Base-by-base conservation (phyloP, 2,888 invertebrate species). In the Eremobia ochroleuca region DNA sequence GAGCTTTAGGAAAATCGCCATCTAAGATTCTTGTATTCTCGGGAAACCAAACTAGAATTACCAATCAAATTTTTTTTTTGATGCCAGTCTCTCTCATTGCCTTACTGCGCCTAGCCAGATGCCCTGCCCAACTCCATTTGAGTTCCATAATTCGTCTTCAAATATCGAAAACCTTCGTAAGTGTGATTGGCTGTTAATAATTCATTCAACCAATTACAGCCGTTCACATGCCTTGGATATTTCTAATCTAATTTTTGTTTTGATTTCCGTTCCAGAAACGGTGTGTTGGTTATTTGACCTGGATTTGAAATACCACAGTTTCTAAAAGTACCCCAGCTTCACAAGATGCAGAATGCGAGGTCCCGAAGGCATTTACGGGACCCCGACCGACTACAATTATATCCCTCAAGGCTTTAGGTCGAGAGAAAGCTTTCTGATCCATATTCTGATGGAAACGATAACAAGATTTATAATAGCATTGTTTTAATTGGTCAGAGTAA, bases 301-400 rank as follows among this genome's bases (percentile, higher is more conserved):
- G 9, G 21, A 79, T 72, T 79, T 34, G 3, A 59, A 71, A 40
- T 18, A 13, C 37, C 18, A 31, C 15, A 15, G 37, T 55, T 67
- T 31, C 52, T 49, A 15, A 46, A 55, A 46, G 4, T 43, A 46
- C 9, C 4, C 8, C 8, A 67, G n/a, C 58, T 40, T 67, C 43
- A 43, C 46, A 43, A 58, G 49, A 18, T 28, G 61, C 55, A 73
- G 85, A 83, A 83, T 73, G 34, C 11, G 8, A 74, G 40, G 31
- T 86, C 78, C 77, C 64, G 59, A 61, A 81, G 82, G 82, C 80
- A 73, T 82, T 78, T 84, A 87, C 85, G 87, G 88, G 85, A 86
- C 25, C 37, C 28, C 11, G n/a, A 25, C 65, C 66, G 65, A 13
- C 68, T 67, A 67, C 76, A 79, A 73, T 71, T n/a, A 66, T 37